phyloP scores from a whole-genome alignment of 1,140 invertebrate species.

The Archivesica marissinica region DNA sequence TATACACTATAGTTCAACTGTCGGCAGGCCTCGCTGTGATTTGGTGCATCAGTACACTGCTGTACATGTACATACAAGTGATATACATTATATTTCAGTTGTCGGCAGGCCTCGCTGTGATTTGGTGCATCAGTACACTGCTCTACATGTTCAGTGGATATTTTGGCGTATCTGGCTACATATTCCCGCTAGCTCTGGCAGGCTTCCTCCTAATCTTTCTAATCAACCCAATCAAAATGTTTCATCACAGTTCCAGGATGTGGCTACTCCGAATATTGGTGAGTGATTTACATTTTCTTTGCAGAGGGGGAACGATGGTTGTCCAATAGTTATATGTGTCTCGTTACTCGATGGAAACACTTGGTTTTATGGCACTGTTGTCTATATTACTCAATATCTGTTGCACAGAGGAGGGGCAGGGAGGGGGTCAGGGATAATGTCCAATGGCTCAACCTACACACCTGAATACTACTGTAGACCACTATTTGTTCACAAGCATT shows the following conservation, averaged over 20 bases:
- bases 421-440: no score
- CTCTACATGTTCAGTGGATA: slow-evolving; percentile 91
- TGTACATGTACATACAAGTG: slow-evolving; percentile 93
- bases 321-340: no score
- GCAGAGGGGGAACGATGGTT: neutral
- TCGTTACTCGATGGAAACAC: no score
- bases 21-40: slow-evolving; percentile 97
- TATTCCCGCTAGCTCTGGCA: slow-evolving; percentile 93
- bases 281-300: slow-evolving; percentile 73
- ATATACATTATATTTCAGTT: slow-evolving; percentile 87
- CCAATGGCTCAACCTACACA: no score
- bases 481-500: no score
- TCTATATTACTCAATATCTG: no score
- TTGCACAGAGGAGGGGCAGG: no score
- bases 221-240: slow-evolving; percentile 96
- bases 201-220: slow-evolving; percentile 95
- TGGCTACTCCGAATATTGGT: slow-evolving; percentile 87
- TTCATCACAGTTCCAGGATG: slow-evolving; percentile 93
- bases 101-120: slow-evolving; percentile 96
- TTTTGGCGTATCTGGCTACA: slow-evolving; percentile 92
- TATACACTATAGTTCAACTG: no score
- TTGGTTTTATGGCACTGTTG: no score
- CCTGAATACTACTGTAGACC: no score
- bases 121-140: slow-evolving; percentile 94
- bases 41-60: slow-evolving; percentile 93